Base-by-base conservation (phyloP, 2,888 invertebrate genomes). In the Trachelus stipa region DNA sequence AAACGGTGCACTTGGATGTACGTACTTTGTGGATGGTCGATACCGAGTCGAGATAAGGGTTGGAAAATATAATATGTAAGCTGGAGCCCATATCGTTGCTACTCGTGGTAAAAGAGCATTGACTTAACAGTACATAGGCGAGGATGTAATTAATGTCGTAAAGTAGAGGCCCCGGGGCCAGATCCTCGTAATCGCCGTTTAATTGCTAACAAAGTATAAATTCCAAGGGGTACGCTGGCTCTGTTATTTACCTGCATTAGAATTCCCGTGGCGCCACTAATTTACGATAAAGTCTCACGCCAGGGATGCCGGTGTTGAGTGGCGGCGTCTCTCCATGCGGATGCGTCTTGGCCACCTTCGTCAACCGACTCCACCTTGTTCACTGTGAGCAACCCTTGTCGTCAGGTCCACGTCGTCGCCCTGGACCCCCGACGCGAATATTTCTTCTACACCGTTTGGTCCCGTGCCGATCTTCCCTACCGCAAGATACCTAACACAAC, bases 171-270 rank as follows among this genome's bases (percentile, higher is more conserved):
- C n/a, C 74, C 37, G 31, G 23, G 76, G 31, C 76, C 76, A 68
- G 75, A 31, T 75, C 34, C 75, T 71, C 69, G 35, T 30, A 77
- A 79, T 76, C 40, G 80, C 81, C 82, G 82, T 84, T 84, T 85
- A 85, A 87, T 86, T 84, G 84, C 81, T 81, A 79, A 75, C 82
- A 80, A 84, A 81, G 81, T 83, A 83, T 86, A 83, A 84, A 87
- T 86, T 81, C 81, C 82, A 78, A 56, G 79, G 80, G 73, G 76
- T 68, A 68, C 35, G 34, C 76, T 2, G 1, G 56, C 75, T 12
- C 78, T 79, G 82, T 81, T 82, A 82, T 81, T 82, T 81, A 85
- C 85, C 84, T 82, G 82, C 84, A 85, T 85, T 82, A 81, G 83
- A 86, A 87, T 86, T 84, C 86, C 84, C 68, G 78, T 73, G 73